phyloP scores from a whole-genome alignment of 2,888 invertebrate species.

The Lasiommata megera region DNA sequence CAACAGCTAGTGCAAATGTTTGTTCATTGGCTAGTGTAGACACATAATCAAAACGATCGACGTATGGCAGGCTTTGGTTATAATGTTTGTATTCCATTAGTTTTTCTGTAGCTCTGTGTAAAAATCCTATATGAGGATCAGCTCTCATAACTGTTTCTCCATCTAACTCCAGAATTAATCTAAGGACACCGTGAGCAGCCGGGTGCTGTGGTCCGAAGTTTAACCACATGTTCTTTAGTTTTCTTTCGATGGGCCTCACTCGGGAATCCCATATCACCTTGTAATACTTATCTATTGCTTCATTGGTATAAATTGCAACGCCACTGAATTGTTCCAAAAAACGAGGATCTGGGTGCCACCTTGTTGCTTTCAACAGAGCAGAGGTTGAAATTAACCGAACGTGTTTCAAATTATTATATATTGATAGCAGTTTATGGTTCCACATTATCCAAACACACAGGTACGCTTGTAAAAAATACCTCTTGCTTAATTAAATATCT shows the following conservation, averaged over 20 bases:
- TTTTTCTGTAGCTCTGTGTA: conserved; percentile 95
- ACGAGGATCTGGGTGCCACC: conserved; percentile 86
- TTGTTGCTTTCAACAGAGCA: conserved; percentile 41
- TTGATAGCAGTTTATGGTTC: conserved; percentile 1
- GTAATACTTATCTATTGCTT: conserved; percentile 57
- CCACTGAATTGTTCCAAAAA: conserved; percentile 79
- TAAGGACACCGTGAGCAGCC: conserved; percentile 93
- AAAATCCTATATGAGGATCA: conserved; percentile 92
- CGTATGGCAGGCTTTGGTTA: conserved; percentile 90
- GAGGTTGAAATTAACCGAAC: conserved; percentile 42
- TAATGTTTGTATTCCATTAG: conserved; percentile 95
- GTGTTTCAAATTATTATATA: conserved; percentile 21
- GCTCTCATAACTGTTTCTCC: conserved; percentile 90
- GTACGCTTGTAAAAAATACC: too few relatives aligned
- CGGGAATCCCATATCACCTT: conserved; percentile 57
- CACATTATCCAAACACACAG: conserved; percentile 12
- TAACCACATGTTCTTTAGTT: conserved; percentile 84
- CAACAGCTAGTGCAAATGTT: conserved; percentile 88
- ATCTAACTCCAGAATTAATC: conserved; percentile 89
- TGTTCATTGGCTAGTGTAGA: conserved; percentile 93
- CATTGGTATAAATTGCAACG: conserved; percentile 81
- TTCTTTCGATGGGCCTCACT: conserved; percentile 76
- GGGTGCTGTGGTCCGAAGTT: conserved; percentile 96
- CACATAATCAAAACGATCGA: conserved; percentile 94
- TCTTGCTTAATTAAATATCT: too few relatives aligned